Percentiles rank a stretch among this genome's conserved stretches.
phyloP scores from a whole-genome alignment of 2,888 invertebrate genomes.

The Embidobia sp. region DNA sequence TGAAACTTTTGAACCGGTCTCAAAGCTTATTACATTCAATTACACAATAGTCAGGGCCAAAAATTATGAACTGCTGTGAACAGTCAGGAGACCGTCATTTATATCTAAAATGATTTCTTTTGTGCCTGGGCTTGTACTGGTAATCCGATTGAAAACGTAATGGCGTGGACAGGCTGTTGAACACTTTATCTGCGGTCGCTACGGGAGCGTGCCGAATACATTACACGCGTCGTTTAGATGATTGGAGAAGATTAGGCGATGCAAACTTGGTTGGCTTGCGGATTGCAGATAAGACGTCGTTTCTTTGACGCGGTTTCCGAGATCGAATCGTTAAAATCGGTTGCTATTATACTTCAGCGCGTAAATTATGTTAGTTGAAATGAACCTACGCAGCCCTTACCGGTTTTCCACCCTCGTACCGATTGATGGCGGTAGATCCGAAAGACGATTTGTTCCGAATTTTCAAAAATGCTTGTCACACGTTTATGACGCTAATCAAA shows the following conservation, averaged over 20 bases:
- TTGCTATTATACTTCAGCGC: conserved; percentile 52
- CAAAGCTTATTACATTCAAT: too few species aligned
- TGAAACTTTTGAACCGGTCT: too few species aligned
- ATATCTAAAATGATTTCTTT: conserved; percentile 36
- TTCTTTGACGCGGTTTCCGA: conserved; percentile 58
- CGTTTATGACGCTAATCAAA: too few species aligned
- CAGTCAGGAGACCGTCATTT: conserved; percentile 22
- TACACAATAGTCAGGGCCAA: background rate
- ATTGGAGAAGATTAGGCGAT: conserved; percentile 74
- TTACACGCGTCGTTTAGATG: conserved; percentile 77
- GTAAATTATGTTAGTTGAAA: conserved; percentile 51
- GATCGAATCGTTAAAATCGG: conserved; percentile 57
- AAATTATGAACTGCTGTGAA: conserved; percentile 4
- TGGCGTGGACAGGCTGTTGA: conserved; percentile 72
- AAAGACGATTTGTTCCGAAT: conserved; percentile 32
- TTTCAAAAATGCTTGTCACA: conserved; percentile 7
- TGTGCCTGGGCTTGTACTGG: conserved; percentile 31
- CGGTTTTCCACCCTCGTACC: conserved; percentile 12
- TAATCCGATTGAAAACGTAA: conserved; percentile 71
- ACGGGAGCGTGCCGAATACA: conserved; percentile 75
- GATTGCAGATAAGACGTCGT: conserved; percentile 67
- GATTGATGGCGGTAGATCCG: conserved; percentile 15
- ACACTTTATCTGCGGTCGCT: conserved; percentile 72
- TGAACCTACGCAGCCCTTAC: conserved; percentile 18
- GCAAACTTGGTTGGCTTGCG: conserved; percentile 58